Conservation (phyloP, 2,797 vertebrate species). For the Steatocranus sp. region DNA sequence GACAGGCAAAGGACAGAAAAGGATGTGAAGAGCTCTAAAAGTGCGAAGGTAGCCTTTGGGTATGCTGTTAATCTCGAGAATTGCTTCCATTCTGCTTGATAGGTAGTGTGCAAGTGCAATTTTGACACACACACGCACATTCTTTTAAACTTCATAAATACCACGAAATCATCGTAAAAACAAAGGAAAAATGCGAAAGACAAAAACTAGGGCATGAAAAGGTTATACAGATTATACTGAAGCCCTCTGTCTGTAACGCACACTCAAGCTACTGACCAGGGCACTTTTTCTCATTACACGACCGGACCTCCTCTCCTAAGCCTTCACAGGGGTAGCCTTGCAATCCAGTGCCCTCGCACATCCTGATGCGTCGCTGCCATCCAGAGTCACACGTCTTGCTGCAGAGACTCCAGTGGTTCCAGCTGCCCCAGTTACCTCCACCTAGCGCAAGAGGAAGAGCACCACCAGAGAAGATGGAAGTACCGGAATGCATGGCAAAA, state of each 20-base stretch:
- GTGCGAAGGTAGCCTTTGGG: conserved; percentile 3
- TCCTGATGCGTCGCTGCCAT: conserved; percentile 93
- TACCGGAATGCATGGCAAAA: neutral
- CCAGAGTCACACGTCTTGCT: conserved; percentile 96
- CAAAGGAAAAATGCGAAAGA: neutral
- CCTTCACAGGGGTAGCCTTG: conserved; percentile 93
- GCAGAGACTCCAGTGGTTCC: conserved; percentile 96
- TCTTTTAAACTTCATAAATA: neutral
- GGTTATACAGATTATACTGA: neutral
- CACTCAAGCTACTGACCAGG: conserved; percentile 79
- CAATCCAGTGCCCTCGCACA: conserved; percentile 87
- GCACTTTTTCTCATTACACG: conserved; percentile 97
- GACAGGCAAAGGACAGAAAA: conserved; percentile 3
- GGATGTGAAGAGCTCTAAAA: conserved; percentile 15
- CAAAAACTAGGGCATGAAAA: neutral
- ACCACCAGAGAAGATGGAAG: neutral
- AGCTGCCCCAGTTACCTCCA: conserved; percentile 93
- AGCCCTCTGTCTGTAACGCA: neutral
- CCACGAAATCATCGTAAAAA: neutral
- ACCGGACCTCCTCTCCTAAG: conserved; percentile 91
- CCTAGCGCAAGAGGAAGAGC: conserved; percentile 46
- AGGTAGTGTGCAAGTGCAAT: conserved; percentile 9
- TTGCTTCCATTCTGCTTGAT: conserved; percentile 12
- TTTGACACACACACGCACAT: neutral
- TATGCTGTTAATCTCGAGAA: conserved; percentile 12